Evolutionary conservation across 2,113 vertebrate species (phyloP).

Genomic region (Lepus europaeus): DNA sequence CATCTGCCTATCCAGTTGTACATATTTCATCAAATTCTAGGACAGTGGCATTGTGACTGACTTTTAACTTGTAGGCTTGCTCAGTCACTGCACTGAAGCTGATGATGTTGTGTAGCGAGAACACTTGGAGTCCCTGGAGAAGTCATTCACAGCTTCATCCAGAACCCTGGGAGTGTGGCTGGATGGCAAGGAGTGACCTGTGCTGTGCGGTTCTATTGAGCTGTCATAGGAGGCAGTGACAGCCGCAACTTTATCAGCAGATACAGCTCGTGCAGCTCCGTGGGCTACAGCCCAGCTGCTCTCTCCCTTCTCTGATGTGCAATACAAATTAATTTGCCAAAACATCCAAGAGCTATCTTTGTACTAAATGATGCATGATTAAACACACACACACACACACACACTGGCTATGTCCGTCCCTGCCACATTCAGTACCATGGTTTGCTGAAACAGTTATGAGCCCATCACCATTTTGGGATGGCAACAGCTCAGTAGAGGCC

Average conservation of each 20-base stretch:
- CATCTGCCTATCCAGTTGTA: background rate
- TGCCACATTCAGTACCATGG: constrained; percentile 56
- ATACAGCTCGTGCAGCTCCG: background rate
- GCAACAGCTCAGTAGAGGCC: constrained; percentile 60
- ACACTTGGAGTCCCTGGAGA: background rate
- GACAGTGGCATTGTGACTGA: background rate
- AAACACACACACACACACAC: constrained; percentile 74
- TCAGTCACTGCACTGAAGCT: background rate
- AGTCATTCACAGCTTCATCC: background rate
- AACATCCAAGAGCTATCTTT: constrained; percentile 79
- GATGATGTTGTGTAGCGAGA: background rate
- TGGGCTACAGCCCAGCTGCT: constrained; percentile 72
- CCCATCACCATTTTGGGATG: constrained; percentile 11
- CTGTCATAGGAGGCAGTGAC: background rate
- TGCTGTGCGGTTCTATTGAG: fast-evolving
- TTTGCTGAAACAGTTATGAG: constrained; percentile 75
- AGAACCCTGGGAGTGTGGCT: background rate
- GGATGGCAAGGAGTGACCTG: background rate
- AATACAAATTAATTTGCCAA: constrained; percentile 84
- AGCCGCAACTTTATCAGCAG: background rate
- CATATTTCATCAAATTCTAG: background rate
- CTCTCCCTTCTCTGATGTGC: constrained; percentile 73
- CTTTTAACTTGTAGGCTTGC: background rate
- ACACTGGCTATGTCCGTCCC: constrained; percentile 53
- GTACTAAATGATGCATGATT: constrained; percentile 81